Conservation (phyloP, 2,797 vertebrate genomes). For the Ciconia nigra region DNA sequence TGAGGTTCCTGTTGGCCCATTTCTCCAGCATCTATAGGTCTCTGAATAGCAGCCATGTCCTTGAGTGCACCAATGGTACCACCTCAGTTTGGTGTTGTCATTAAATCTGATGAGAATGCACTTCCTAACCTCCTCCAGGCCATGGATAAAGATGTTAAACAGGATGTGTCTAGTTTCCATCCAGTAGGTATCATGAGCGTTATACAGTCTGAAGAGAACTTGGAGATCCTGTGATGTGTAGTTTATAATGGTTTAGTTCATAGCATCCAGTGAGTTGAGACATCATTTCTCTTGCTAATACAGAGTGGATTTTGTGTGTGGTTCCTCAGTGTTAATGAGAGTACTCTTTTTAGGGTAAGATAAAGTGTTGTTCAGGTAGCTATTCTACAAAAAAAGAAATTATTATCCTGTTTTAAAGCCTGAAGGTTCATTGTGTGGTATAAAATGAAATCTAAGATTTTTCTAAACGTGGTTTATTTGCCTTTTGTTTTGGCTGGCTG, state of each 20-base stretch:
- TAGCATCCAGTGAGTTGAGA: background rate
- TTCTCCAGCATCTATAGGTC: background rate
- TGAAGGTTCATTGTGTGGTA: background rate
- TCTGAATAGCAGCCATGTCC: background rate
- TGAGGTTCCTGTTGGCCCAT: background rate
- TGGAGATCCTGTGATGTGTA: background rate
- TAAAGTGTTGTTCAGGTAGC: background rate
- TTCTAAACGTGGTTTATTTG: background rate
- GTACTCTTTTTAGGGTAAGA: background rate
- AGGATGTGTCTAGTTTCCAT: background rate
- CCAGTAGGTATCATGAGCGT: background rate
- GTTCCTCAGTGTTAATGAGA: background rate
- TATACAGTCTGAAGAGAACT: background rate
- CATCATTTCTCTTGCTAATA: background rate
- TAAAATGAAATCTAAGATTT: background rate
- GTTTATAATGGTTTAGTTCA: constrained; percentile 16
- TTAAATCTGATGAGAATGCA: background rate
- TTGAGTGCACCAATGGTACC: no score
- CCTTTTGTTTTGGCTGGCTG: background rate
- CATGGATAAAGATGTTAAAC: background rate
- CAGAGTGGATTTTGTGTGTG: constrained; percentile 1
- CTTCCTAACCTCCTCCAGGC: background rate
- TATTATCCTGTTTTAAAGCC: background rate
- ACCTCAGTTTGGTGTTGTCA: background rate
- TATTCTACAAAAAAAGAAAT: background rate